Evolutionary conservation across 2,888 invertebrate genomes (phyloP).

Genomic region (Allacma fusca): DNA sequence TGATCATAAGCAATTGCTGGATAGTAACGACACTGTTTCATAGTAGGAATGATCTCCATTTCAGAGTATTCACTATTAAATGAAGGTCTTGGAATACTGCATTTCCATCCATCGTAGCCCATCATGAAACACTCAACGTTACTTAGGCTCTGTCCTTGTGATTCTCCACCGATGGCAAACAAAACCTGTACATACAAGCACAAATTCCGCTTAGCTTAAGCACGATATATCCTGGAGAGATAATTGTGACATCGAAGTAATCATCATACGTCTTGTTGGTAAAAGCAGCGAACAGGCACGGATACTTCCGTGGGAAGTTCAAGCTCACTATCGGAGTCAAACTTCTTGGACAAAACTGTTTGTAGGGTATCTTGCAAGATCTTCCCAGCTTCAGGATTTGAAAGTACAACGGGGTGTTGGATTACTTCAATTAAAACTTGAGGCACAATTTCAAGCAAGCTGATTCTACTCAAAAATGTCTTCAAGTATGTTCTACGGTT

Average conservation of each 20-base stretch:
- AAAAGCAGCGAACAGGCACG: constrained; percentile 48
- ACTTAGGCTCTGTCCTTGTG: constrained; percentile 62
- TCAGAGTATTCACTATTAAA: constrained; percentile 55
- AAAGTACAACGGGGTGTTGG: constrained; percentile 56
- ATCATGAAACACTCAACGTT: constrained; percentile 63
- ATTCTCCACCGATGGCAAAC: constrained; percentile 63
- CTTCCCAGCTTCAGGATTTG: constrained; percentile 54
- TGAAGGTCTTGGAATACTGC: constrained; percentile 62
- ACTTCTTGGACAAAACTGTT: constrained; percentile 57
- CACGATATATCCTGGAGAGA: too few relatives aligned
- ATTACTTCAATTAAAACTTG: constrained; percentile 61
- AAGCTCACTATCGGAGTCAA: constrained; percentile 54
- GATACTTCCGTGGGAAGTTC: constrained; percentile 31
- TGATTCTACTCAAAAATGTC: constrained; percentile 58
- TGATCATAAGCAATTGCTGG: constrained; percentile 62
- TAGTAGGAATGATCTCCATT: constrained; percentile 62
- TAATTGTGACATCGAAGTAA: not conserved
- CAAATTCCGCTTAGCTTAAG: too few relatives aligned
- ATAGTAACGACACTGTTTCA: constrained; percentile 62
- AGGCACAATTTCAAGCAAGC: constrained; percentile 61
- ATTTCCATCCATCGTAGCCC: constrained; percentile 63
- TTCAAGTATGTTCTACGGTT: constrained; percentile 56
- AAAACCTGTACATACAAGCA: constrained; percentile 61
- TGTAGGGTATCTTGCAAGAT: constrained; percentile 54
- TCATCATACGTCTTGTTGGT: constrained; percentile 58